Percentiles rank a stretch among this genome's conserved stretches.
Evolutionary conservation across 1,140 invertebrate genomes (phyloP).

Genomic region (Meloidogyne exigua): DNA sequence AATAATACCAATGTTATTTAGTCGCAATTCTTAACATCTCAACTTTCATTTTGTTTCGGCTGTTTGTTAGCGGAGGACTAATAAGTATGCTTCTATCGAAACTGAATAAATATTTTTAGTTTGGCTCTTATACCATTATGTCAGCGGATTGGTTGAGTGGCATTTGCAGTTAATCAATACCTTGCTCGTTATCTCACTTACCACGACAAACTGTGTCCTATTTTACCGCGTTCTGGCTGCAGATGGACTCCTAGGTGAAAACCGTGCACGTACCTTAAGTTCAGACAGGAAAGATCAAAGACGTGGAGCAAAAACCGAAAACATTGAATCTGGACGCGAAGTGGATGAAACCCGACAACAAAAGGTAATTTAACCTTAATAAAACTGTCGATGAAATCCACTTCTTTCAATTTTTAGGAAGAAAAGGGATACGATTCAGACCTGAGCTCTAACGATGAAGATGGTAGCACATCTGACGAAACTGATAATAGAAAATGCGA

Average conservation of each 20-base stretch:
- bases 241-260: constrained; percentile 58
- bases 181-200: constrained; percentile 43
- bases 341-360: background rate
- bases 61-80: constrained; percentile 41
- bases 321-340: background rate
- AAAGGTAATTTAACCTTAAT: background rate
- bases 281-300: background rate
- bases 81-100: background rate
- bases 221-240: constrained; percentile 59
- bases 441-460: background rate
- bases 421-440: background rate
- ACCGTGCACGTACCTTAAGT: constrained; percentile 1
- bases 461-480: background rate
- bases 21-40: constrained; percentile 58
- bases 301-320: background rate
- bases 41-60: constrained; percentile 59
- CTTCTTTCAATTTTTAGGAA: background rate
- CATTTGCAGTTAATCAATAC: constrained; percentile 7
- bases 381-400: no score
- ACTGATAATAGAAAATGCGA: background rate
- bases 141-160: constrained; percentile 5
- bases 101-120: background rate
- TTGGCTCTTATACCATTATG: constrained; percentile 14
- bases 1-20: background rate
- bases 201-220: constrained; percentile 57